A percentile compares a stretch with the other conserved stretches of the same genome.
phyloP scores from a whole-genome alignment of 2,797 vertebrate genomes.

The Odontamblyopus rebecca region DNA sequence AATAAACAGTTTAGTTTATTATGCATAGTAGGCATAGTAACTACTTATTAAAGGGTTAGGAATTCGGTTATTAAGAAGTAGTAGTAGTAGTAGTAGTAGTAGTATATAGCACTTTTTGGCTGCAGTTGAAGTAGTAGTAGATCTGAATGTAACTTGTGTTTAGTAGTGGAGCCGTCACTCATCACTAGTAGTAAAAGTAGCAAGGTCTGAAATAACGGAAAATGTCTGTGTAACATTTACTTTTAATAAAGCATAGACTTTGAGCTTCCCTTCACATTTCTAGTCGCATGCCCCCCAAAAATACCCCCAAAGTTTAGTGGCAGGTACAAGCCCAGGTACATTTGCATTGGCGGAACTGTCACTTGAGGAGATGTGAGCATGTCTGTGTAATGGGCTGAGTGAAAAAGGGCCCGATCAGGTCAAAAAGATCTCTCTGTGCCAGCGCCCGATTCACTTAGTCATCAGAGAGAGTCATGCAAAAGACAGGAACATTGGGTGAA shows the following conservation, averaged over 20 bases:
- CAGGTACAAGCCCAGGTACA: constrained; percentile 12
- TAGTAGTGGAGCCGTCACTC: no score
- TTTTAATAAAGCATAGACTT: not conserved
- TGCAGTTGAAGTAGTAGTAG: no score
- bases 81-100: no score
- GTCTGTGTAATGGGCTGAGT: constrained; percentile 3
- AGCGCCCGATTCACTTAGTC: constrained; percentile 5
- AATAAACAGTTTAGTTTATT: no score
- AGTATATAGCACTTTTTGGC: no score
- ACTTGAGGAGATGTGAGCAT: constrained; percentile 25
- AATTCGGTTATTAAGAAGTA: no score
- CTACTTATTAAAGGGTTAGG: no score
- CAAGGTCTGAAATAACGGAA: not conserved
- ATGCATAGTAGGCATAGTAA: no score
- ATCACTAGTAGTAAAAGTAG: not conserved
- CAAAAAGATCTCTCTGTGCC: constrained; percentile 7
- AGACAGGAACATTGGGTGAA: constrained; percentile 5
- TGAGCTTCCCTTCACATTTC: not conserved
- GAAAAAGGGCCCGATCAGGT: constrained; percentile 3
- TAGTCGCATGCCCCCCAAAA: not conserved
- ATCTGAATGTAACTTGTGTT: no score
- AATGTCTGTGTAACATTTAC: not conserved
- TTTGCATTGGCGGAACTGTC: constrained; percentile 26
- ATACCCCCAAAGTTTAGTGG: not conserved
- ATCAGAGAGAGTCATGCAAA: constrained; percentile 3